These are phyloP conservation scores for Ladona fulva DNA, from an alignment of 1,140 invertebrate genomes.

Conservation along the genomic window DNA sequence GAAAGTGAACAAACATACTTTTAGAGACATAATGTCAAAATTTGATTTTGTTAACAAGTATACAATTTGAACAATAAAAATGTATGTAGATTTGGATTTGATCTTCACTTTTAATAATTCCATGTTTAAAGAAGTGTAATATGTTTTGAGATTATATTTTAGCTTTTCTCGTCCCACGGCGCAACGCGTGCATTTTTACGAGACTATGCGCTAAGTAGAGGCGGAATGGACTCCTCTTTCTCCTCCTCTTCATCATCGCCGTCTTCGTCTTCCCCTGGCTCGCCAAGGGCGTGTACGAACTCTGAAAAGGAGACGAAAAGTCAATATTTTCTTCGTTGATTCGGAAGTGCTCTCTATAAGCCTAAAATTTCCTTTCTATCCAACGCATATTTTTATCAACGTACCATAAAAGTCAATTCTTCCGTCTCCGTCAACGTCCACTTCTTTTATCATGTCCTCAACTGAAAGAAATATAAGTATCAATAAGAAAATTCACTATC, in stretches of 20 bases:
- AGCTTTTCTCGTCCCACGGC: too few species aligned
- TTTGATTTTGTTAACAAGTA: too few species aligned
- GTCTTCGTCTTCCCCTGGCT: slow-evolving; percentile 64
- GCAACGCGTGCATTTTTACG: background rate
- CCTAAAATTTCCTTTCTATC: background rate
- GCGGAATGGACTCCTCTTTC: background rate
- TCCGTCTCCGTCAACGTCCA: slow-evolving; percentile 81
- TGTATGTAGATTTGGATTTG: too few species aligned
- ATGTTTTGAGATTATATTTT: too few species aligned
- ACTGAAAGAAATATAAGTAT: slow-evolving; percentile 53
- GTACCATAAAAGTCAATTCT: slow-evolving; percentile 81
- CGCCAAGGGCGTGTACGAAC: slow-evolving; percentile 73
- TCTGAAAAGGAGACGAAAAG: slow-evolving; percentile 44
- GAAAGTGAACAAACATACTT: too few species aligned
- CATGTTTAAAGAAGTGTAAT: too few species aligned
- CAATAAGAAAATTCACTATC: too few species aligned
- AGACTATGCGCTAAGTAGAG: background rate
- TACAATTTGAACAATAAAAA: too few species aligned
- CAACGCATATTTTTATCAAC: slow-evolving; percentile 17
- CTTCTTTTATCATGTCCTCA: slow-evolving; percentile 88
- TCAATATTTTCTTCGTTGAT: background rate
- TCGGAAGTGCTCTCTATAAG: background rate
- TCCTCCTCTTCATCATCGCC: slow-evolving; percentile 60
- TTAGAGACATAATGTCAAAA: too few species aligned
- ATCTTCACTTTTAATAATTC: too few species aligned